Conservation (phyloP, 2,797 vertebrate species). For the Labroides dimidiatus region DNA sequence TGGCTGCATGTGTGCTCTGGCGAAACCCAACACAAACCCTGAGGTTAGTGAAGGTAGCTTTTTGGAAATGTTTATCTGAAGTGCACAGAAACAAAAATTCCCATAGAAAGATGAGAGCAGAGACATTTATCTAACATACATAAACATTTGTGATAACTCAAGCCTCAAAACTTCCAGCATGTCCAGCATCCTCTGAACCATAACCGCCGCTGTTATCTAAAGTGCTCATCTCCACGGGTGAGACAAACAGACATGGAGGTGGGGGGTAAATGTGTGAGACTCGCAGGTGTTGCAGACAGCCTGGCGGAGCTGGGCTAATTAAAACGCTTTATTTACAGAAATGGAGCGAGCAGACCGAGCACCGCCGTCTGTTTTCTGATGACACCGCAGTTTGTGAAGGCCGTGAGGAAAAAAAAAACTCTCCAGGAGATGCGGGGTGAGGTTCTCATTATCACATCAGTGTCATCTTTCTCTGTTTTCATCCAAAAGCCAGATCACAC, state of each 20-base stretch:
- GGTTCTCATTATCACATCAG: slow-evolving; percentile 76
- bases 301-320: slow-evolving; percentile 37
- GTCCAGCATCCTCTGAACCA: background rate
- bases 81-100: no score
- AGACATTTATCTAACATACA: no score
- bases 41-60: no score
- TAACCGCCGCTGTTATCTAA: background rate
- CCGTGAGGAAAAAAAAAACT: slow-evolving; percentile 15
- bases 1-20: no score
- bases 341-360: slow-evolving; percentile 15
- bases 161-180: background rate
- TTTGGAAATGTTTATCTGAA: no score
- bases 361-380: slow-evolving; percentile 40
- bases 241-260: background rate
- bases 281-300: slow-evolving; percentile 42
- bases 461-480: slow-evolving; percentile 77
- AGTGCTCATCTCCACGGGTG: background rate
- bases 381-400: slow-evolving; percentile 35
- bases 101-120: no score
- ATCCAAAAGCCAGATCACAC: slow-evolving; percentile 72
- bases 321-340: slow-evolving; percentile 35
- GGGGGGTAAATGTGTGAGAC: slow-evolving; percentile 17
- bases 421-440: slow-evolving; percentile 53
- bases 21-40: no score
- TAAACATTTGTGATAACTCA: no score